Conservation (phyloP, 2,113 vertebrate species). For the Probosciger aterrimus region DNA sequence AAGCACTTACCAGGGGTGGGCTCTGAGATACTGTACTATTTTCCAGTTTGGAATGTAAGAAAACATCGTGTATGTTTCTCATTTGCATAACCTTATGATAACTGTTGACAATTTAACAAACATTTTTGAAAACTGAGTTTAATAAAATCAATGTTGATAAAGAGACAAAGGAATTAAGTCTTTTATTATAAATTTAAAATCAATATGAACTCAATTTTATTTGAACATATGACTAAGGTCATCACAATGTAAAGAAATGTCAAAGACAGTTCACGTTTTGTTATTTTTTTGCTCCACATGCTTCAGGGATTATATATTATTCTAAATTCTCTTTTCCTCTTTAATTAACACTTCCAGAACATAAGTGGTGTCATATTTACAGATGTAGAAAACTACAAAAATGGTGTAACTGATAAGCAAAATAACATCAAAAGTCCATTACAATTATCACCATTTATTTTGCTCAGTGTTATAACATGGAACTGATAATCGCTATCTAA, state of each 20-base stretch:
- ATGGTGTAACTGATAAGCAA: not conserved
- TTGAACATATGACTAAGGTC: not conserved
- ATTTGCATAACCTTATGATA: not conserved
- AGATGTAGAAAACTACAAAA: not conserved
- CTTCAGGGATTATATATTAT: not conserved
- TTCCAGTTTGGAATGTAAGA: not conserved
- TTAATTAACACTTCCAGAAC: constrained; percentile 1
- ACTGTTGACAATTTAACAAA: not conserved
- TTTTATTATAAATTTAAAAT: constrained; percentile 32
- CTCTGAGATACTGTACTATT: not conserved
- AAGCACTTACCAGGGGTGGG: not conserved
- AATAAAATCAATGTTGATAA: constrained; percentile 7
- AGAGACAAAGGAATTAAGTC: not conserved
- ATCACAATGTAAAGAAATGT: not conserved
- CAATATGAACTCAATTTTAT: not conserved
- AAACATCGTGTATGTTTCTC: not conserved
- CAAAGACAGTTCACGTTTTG: not conserved
- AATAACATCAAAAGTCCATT: constrained; percentile 25
- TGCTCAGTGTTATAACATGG: not conserved
- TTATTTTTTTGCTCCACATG: not conserved
- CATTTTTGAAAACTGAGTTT: constrained; percentile 2
- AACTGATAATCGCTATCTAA: constrained; percentile 17
- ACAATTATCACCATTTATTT: constrained; percentile 29
- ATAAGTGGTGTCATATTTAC: not conserved
- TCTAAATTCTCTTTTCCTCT: not conserved